Evolutionary conservation across 1,140 invertebrate genomes (phyloP), one percentile per base, ranked within the genome.

Genomic region (Leptonema lineaticorne): DNA sequence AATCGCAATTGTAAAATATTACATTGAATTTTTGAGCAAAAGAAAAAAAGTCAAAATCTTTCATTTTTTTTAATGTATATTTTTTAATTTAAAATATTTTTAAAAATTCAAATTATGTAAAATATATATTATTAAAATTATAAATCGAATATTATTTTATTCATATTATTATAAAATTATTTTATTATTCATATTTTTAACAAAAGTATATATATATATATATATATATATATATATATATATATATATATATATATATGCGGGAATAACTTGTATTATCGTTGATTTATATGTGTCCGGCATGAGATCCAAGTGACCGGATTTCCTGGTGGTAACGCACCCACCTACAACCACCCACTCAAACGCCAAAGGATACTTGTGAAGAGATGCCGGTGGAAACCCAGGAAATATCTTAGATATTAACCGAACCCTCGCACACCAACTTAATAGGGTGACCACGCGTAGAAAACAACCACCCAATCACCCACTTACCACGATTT

Each of bases 341-440:
- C 26, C 9, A 18, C 46, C 50, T 20, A 20, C 20, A 24, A 20
- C 28, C 62, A 16, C 14, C 18, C 5, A n/a, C 20, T 20, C 37
- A 41, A 33, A 41, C 50, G 27, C 18, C 50, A 24, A 53, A 53
- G 50, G 50, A 53, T 53, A 53, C 50, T 53, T 53, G 50, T 53
- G 20, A 63, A 45, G 26, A 63, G 37, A 18, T 27, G 11, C 60
- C n/a, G 46, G 41, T 16, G 11, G 20, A 30, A 30, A 53, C 45
- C 63, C 48, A n/a, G 48, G 63, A 63, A 64, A 50, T 53, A 64
- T 64, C 63, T 64, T 53, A 53, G 48, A 64, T 48, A 53, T 53
- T 64, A 50, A 64, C 45, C 28, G 37, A 16, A 64, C 48, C 37
- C 28, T 14, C 48, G 41, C 60, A 50, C 26, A 64, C 57, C 5